phyloP scores from a whole-genome alignment of 2,113 vertebrate genomes.

The Numida meleagris region DNA sequence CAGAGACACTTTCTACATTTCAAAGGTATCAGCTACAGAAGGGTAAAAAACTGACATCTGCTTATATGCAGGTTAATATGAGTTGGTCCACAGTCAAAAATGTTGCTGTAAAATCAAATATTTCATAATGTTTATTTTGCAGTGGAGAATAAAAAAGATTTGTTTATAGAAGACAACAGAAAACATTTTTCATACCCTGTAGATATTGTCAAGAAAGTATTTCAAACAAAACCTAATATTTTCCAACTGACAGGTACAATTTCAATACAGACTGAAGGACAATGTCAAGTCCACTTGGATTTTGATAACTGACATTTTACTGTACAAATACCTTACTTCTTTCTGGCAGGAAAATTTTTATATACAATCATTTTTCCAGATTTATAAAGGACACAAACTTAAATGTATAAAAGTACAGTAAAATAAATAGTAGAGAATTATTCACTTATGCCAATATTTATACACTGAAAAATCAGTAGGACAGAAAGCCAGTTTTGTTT shows the following conservation, averaged over 20 bases:
- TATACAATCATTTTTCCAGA: background rate
- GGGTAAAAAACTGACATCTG: background rate
- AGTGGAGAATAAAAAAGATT: background rate
- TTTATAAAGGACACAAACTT: background rate
- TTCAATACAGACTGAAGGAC: background rate
- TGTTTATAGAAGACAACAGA: background rate
- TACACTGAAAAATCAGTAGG: background rate
- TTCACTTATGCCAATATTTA: background rate
- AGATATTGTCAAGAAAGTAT: background rate
- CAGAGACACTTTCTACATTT: background rate
- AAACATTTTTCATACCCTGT: background rate
- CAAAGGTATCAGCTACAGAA: background rate
- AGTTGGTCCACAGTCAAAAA: background rate
- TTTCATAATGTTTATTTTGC: background rate
- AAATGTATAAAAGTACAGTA: background rate
- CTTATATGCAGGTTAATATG: background rate
- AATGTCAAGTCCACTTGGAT: background rate
- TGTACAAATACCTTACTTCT: background rate
- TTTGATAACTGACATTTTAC: background rate
- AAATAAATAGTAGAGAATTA: background rate
- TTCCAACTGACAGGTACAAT: background rate
- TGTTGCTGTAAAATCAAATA: background rate
- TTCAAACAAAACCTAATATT: background rate
- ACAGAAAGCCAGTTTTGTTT: background rate
- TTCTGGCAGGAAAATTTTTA: background rate